Evolutionary conservation across 2,888 invertebrate species (phyloP).

Genomic region (Drosophila melanocephala): DNA sequence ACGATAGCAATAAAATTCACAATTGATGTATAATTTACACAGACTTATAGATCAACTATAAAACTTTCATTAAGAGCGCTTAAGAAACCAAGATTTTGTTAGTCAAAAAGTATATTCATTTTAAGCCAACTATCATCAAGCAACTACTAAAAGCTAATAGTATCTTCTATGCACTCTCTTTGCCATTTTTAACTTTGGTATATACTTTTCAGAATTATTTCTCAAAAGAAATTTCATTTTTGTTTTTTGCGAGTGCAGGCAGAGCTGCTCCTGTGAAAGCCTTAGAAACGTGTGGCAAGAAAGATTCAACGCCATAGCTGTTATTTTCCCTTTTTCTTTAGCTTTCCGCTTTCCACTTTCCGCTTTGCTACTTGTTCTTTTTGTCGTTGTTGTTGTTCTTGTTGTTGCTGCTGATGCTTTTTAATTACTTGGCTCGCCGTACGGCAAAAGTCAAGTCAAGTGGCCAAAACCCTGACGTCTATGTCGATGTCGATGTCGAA

Average conservation of each 20-base stretch:
- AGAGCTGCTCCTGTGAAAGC: slow-evolving; percentile 7
- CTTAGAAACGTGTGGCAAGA: slow-evolving; percentile 24
- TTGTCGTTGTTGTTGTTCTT: slow-evolving; percentile 27
- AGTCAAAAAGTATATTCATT: not conserved
- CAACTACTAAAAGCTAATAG: no score
- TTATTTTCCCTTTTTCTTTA: slow-evolving; percentile 72
- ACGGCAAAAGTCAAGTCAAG: slow-evolving; percentile 65
- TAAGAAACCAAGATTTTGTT: not conserved
- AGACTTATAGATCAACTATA: not conserved
- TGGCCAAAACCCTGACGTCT: slow-evolving; percentile 64
- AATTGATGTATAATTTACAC: not conserved
- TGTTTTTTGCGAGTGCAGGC: not conserved
- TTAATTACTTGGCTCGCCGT: slow-evolving; percentile 70
- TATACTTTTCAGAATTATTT: not conserved
- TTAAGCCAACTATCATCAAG: no score
- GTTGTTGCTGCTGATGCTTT: slow-evolving; percentile 52
- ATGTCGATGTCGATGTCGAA: slow-evolving; percentile 61
- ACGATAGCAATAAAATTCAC: not conserved
- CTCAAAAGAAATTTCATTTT: no score
- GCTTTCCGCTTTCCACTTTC: slow-evolving; percentile 3
- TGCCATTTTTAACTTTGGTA: not conserved
- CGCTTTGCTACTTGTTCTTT: slow-evolving; percentile 19
- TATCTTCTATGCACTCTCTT: no score
- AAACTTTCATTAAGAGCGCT: no score
- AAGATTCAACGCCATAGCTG: slow-evolving; percentile 33